phyloP scores from a whole-genome alignment of 2,113 vertebrate species.

The Lipophrys pholis region DNA sequence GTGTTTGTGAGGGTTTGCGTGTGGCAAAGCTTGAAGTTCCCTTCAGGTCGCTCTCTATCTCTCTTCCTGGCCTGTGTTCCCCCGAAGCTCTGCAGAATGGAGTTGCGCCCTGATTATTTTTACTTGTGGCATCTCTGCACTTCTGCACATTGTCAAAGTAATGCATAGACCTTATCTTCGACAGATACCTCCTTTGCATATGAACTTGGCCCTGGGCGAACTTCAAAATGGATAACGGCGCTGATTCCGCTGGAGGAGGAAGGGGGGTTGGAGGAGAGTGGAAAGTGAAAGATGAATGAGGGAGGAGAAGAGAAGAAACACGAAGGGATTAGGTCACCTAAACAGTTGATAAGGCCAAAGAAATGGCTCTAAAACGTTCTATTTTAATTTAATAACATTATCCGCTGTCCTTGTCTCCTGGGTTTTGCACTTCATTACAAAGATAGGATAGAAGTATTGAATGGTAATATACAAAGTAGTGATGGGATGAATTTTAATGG shows the following conservation, averaged over 20 bases:
- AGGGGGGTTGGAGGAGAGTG: not conserved
- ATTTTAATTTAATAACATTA: slow-evolving; percentile 61
- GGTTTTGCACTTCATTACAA: slow-evolving; percentile 65
- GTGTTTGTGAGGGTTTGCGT: slow-evolving; percentile 16
- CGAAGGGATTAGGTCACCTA: slow-evolving; percentile 45
- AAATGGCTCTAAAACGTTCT: slow-evolving; percentile 27
- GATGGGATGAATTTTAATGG: slow-evolving; percentile 57
- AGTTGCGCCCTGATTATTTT: slow-evolving; percentile 55
- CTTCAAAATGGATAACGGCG: slow-evolving; percentile 35
- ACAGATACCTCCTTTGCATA: slow-evolving; percentile 65
- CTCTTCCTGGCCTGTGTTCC: slow-evolving; percentile 42
- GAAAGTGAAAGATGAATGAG: not conserved
- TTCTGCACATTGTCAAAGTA: slow-evolving; percentile 53
- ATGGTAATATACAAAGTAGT: slow-evolving; percentile 41
- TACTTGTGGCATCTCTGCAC: slow-evolving; percentile 55
- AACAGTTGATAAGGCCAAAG: slow-evolving; percentile 55
- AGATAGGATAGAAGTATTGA: slow-evolving; percentile 57
- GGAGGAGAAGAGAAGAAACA: slow-evolving; percentile 14
- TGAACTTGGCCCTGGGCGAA: slow-evolving; percentile 59
- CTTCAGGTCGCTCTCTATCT: slow-evolving; percentile 37
- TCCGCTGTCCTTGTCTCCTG: slow-evolving; percentile 54
- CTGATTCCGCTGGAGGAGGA: not conserved
- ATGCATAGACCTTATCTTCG: slow-evolving; percentile 62
- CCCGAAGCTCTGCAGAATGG: slow-evolving; percentile 55
- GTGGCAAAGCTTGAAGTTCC: slow-evolving; percentile 40